Conservation (phyloP, 1,140 invertebrate genomes). For the Spodoptera litura region DNA sequence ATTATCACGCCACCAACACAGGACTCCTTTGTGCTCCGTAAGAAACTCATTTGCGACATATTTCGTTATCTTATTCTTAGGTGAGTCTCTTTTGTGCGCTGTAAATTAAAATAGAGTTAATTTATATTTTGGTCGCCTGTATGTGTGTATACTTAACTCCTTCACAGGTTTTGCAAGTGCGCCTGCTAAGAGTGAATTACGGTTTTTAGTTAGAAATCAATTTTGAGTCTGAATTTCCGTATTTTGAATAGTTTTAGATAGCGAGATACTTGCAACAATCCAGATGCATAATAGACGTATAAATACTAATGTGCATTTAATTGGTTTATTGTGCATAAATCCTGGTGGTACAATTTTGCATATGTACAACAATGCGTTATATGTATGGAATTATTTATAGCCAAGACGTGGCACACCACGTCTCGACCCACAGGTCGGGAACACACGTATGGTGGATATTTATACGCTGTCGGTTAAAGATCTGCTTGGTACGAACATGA, state of each 20-base stretch:
- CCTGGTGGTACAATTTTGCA: too few relatives aligned
- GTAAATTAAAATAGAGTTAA: constrained; percentile 24
- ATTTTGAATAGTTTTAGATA: too few relatives aligned
- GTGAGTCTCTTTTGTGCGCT: constrained; percentile 3
- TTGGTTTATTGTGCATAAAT: too few relatives aligned
- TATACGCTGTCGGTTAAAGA: neutral
- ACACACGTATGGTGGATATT: neutral
- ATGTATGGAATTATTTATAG: constrained; percentile 4
- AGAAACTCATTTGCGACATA: constrained; percentile 38
- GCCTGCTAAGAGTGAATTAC: too few relatives aligned
- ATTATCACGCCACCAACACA: constrained; percentile 33
- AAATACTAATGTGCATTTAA: too few relatives aligned
- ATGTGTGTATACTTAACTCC: neutral
- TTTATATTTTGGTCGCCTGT: neutral
- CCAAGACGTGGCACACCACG: constrained; percentile 13
- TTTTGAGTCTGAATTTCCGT: neutral
- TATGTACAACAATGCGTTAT: too few relatives aligned
- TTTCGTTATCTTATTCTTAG: constrained; percentile 21
- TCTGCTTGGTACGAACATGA: neutral
- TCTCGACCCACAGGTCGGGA: neutral
- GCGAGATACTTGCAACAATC: too few relatives aligned
- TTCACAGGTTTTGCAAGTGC: neutral
- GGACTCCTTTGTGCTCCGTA: constrained; percentile 13
- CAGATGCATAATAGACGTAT: too few relatives aligned
- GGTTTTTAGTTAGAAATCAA: neutral